A percentile compares a stretch with the other conserved stretches of the same genome.
phyloP scores from a whole-genome alignment of 2,113 vertebrate species.

The Clinocottus analis region DNA sequence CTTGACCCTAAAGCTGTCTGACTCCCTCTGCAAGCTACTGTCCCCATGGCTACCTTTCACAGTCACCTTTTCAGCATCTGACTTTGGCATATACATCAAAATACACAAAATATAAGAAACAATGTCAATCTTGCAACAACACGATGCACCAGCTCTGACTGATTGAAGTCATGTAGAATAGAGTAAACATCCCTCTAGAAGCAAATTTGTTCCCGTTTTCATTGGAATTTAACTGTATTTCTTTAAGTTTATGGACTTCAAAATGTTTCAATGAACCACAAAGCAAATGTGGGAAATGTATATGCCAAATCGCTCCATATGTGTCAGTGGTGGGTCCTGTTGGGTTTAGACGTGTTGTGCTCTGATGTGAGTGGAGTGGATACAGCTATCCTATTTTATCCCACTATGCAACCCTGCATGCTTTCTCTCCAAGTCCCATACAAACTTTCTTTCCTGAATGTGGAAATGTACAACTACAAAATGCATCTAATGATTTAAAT shows the following conservation, averaged over 20 bases:
- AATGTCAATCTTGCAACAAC: background rate
- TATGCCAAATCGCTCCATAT: slow-evolving; percentile 81
- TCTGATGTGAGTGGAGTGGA: slow-evolving; percentile 81
- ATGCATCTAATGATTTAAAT: slow-evolving; percentile 32
- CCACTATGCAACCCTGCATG: slow-evolving; percentile 78
- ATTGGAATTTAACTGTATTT: slow-evolving; percentile 8
- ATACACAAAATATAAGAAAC: slow-evolving; percentile 28
- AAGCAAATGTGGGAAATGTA: slow-evolving; percentile 64
- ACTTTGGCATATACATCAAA: slow-evolving; percentile 82
- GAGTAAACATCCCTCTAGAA: background rate
- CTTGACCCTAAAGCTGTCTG: slow-evolving; percentile 81
- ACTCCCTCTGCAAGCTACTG: slow-evolving; percentile 82
- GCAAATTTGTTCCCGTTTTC: background rate
- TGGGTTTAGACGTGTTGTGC: slow-evolving; percentile 68
- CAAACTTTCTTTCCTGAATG: slow-evolving; percentile 47
- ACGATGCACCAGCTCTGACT: background rate
- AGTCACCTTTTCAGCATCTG: slow-evolving; percentile 79
- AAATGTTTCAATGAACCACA: slow-evolving; percentile 11
- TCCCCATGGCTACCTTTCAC: slow-evolving; percentile 84
- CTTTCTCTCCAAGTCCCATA: slow-evolving; percentile 41
- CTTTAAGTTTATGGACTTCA: background rate
- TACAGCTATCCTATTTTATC: slow-evolving; percentile 81
- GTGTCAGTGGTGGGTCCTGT: slow-evolving; percentile 68
- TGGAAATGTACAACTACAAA: slow-evolving; percentile 3
- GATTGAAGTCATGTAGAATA: slow-evolving; percentile 8